Base-by-base conservation (phyloP, 2,113 vertebrate genomes). In the Dromaius novaehollandiae region DNA sequence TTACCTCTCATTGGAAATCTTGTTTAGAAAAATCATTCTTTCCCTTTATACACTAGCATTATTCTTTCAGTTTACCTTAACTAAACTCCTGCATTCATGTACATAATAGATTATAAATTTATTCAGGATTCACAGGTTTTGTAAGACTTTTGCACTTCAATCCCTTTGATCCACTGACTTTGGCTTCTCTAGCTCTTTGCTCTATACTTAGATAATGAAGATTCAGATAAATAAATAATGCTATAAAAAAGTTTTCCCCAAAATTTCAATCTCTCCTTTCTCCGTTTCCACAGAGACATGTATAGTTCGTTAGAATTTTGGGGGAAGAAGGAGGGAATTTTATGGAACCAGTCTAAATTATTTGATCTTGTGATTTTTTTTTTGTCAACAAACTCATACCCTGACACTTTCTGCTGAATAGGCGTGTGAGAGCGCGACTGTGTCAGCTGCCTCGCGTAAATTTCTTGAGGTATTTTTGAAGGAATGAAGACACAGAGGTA, bases 371-470 rank as follows among this genome's bases (percentile, higher is more conserved):
- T 66, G 65, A 58, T 79, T 90, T 86, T 83, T 63, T 86, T 90
- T 14, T 11, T 89, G 38, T 42, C 83, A 73, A 81, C 36, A 65
- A 51, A 44, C 55, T 73, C 88, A 83, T 89, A 95, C 74, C n/a
- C 82, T 91, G 50, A 58, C 18, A 83, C 2, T 6, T 88, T 78
- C 32, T 87, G 32, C 90, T 74, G 0, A 21, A 8, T 7, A 63
- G 40, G 38, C 40, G 42, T 1, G 4, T 84, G 78, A 89, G 92
- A 91, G 76, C 70, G n/a, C 17, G 80, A 14, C n/a, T 93, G 15
- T 38, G 34, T 53, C 76, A 81, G 40, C 84, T 94, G 50, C 58
- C 81, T 80, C 90, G 94, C 91, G 77, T 95, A 71, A 87, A 94
- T 69, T 44, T 71, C 46, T 90, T n/a, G 8, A 24, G 51, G 6